A percentile compares a stretch with the other conserved stretches of the same genome.
Evolutionary conservation across 2,113 vertebrate genomes (phyloP).

Genomic region (Delphinus delphis): DNA sequence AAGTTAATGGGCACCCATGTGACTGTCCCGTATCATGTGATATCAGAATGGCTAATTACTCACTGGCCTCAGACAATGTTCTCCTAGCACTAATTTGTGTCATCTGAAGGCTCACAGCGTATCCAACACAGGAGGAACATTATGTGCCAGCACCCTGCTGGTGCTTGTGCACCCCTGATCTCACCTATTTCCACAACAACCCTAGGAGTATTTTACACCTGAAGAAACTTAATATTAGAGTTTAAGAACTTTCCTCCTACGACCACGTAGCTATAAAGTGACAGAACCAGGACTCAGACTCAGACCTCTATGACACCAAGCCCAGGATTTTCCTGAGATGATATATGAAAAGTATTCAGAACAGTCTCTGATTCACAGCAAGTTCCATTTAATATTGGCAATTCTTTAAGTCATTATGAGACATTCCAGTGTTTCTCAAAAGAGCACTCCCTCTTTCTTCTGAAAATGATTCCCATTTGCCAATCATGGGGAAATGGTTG

Average conservation of each 20-base stretch:
- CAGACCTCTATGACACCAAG: background rate
- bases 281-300: background rate
- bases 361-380: background rate
- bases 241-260: background rate
- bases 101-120: background rate
- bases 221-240: conserved; percentile 17
- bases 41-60: background rate
- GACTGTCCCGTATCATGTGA: background rate
- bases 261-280: background rate
- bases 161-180: background rate
- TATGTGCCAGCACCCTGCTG: background rate
- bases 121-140: background rate
- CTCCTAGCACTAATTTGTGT: background rate
- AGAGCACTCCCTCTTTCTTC: background rate
- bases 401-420: background rate
- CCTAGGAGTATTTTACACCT: background rate
- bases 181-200: background rate
- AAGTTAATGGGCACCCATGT: background rate
- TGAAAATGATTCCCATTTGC: background rate
- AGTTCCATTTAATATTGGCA: background rate
- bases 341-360: background rate
- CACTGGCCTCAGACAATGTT: background rate
- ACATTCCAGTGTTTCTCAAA: background rate
- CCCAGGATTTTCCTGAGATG: background rate
- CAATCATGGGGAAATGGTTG: background rate